Evolutionary conservation across 2,113 vertebrate genomes (phyloP), one percentile per base, ranked within the genome.

Genomic region (Chaenogobius annularis): DNA sequence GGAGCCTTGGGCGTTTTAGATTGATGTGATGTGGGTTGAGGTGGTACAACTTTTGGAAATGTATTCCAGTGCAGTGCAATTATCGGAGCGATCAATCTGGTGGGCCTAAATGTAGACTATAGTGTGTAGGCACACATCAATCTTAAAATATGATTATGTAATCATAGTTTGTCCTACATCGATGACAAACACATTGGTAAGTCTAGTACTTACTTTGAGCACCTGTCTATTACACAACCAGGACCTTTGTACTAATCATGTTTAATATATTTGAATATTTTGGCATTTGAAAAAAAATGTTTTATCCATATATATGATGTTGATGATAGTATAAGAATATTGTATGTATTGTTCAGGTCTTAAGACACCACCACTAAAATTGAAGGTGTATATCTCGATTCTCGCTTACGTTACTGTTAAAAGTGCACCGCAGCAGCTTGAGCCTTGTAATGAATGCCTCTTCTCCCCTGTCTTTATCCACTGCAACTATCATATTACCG

Each of bases 1-100:
- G 74, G 80, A 76, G 87, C 78, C 76, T 86, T 72, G 74, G 68
- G 73, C 66, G 19, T 72, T 79, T 83, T 31, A 81, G 83, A 90
- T 85, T 81, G 83, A 91, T 86, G 79, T 61, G 74, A 73, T 74
- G 72, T 79, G 74, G 64, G 69, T 40, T 40, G 69, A 73, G 75
- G 85, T 80, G 80, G 74, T 81, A 56, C 23, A 80, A 85, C 72
- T 83, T 86, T 61, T 83, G 72, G 31, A 77, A 73, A 80, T 75
- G 31, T 37, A 55, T 65, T 81, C 58, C 31, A 48, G 54, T 68
- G 17, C 66, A 70, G 72, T 13, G 66, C 70, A 56, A 70, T 79
- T 75, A 68, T 76, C 69, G 23, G 43, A 47, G n/a, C 81, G 40
- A 72, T 81, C 64, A 20, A 67, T 75, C 56, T 40, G 69, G 48